phyloP scores from a whole-genome alignment of 2,888 invertebrate species.

The Tromatobia lineatoria region DNA sequence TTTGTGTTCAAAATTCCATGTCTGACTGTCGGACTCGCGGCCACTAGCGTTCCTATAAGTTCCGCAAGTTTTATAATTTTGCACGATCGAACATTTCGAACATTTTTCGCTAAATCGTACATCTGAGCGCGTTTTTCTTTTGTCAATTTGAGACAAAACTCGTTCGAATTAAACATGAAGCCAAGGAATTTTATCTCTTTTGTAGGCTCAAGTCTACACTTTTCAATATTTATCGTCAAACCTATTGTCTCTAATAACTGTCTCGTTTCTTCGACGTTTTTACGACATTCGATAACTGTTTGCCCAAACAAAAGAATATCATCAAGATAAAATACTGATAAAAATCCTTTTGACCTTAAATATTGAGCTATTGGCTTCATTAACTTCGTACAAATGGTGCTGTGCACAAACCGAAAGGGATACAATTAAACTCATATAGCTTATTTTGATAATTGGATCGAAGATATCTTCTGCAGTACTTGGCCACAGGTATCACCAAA shows the following conservation, averaged over 20 bases:
- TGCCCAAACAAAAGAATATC: conserved; percentile 17
- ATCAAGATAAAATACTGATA: conserved; percentile 35
- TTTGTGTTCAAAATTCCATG: neutral
- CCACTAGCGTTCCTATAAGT: conserved; percentile 19
- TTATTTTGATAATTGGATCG: conserved; percentile 15
- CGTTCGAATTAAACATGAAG: conserved; percentile 25
- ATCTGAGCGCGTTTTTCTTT: conserved; percentile 21
- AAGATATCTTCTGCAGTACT: conserved; percentile 13
- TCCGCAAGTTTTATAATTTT: conserved; percentile 18
- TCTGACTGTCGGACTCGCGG: neutral
- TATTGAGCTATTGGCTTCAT: conserved; percentile 16
- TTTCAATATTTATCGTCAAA: conserved; percentile 1
- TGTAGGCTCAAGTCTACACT: conserved; percentile 3
- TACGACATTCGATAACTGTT: neutral
- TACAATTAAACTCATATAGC: conserved; percentile 39
- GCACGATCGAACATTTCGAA: neutral
- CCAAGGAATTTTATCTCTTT: conserved; percentile 33
- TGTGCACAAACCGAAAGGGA: conserved; percentile 30
- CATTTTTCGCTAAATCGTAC: conserved; percentile 26
- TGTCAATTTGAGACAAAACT: conserved; percentile 26
- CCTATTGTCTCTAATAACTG: neutral
- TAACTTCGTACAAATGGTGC: conserved; percentile 11
- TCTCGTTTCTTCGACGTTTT: conserved; percentile 15
- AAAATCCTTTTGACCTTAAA: conserved; percentile 29
- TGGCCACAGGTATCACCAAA: conserved; percentile 37